Evolutionary conservation across 2,797 vertebrate genomes (phyloP), one percentile per base, ranked within the genome.

Genomic region (Podargus strigoides): DNA sequence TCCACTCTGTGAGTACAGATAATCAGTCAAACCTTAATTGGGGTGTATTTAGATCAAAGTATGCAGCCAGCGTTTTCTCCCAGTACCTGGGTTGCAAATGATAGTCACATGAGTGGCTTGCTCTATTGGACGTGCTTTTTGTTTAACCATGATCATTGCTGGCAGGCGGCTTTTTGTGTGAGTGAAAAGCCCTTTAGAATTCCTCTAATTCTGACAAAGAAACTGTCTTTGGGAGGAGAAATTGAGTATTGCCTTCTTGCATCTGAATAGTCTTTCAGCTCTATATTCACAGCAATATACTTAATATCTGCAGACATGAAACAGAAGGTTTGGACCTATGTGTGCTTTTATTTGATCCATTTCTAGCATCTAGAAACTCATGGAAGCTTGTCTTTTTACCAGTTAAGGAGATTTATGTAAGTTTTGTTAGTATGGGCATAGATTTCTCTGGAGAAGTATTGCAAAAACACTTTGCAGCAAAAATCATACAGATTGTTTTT

Each of bases 81-180:
- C 77, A 91, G 79, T 93, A 90, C 92, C 90, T 96, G 95, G 62
- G 83, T 94, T 94, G 95, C 95, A 93, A 96, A 90, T 75, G 93
- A 96, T 87, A 94, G 94, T 95, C 94, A 96, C 93, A 88, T 94
- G 93, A 96, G 95, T 95, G 94, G 90, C 88, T 96, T 97, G 88
- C 94, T 97, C 95, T 94, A 85, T 93, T 96, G 96, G 96, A 95
- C 95, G 94, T 90, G 95, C 95, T 96, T 96, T 97, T 97, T 97
- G 96, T 97, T 97, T 94, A 96, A 96, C 94, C 94, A 66, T 94
- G 96, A 96, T 96, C 96, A 94, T 94, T 96, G 95, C 91, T 97
- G 94, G 95, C 95, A 96, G 93, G 94, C 80, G 7, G 96, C 94
- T 95, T 96, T 97, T 95, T 96, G 93, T 95, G 83, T 0, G 7